Conservation (phyloP, 2,797 vertebrate genomes). For the Sardinella longiceps region DNA sequence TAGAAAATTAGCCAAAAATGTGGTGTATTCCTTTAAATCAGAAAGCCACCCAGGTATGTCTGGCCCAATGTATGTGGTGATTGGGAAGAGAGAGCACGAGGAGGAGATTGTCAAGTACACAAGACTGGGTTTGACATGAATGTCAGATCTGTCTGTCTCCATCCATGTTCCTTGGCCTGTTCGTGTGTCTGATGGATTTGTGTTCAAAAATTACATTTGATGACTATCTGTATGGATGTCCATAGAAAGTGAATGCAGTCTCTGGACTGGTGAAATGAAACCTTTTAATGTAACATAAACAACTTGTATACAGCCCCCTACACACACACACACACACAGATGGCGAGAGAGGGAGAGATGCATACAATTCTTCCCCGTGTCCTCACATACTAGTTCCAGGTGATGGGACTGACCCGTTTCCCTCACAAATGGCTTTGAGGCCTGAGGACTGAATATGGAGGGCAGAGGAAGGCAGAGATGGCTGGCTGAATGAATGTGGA, state of each 20-base stretch:
- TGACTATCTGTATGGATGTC: slow-evolving; percentile 3
- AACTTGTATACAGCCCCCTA: too few relatives aligned
- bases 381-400: background rate
- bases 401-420: slow-evolving; percentile 11
- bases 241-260: slow-evolving; percentile 8
- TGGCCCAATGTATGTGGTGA: background rate
- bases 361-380: background rate
- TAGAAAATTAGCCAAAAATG: too few relatives aligned
- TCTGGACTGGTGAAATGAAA: too few relatives aligned
- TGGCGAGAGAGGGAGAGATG: too few relatives aligned
- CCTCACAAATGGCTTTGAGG: background rate
- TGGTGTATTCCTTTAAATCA: too few relatives aligned
- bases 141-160: background rate
- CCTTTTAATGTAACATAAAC: too few relatives aligned
- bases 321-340: background rate
- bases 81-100: background rate
- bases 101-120: background rate
- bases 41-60: background rate
- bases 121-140: slow-evolving; percentile 23
- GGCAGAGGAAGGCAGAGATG: background rate
- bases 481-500: background rate
- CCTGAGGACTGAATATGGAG: background rate
- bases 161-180: background rate
- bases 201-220: background rate
- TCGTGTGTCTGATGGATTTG: background rate